Evolutionary conservation across 2,797 vertebrate species (phyloP), one percentile per base, ranked within the genome.

Genomic region (Poeciliopsis infans): DNA sequence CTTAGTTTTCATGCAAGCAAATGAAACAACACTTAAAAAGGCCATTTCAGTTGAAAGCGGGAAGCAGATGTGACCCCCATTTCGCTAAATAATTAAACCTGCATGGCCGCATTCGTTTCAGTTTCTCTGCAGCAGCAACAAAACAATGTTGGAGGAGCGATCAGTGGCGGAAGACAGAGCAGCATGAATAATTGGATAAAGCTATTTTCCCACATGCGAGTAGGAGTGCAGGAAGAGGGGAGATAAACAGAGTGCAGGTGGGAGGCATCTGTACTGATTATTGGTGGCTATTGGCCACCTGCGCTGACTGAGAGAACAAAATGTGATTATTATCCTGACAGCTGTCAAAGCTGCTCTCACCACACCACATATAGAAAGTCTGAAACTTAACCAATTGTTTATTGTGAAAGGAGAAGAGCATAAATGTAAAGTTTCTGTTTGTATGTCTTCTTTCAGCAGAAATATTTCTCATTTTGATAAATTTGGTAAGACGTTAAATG

Each of bases 161-260:
- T 83, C 36, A 75, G 68, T 31, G 28, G 79, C 77, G 28, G 77
- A 82, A 64, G 53, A 45, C 55, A 73, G 73, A 75, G 73, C 41
- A 75, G 84, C 81, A 77, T 71, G 80, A 83, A 73, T 89, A 93
- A 94, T 87, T 85, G 80, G 82, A 92, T 88, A 70, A 81, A 72
- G 84, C 78, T 83, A 86, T 90, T 90, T 93, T 92, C 90, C 88
- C 88, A 84, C 87, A 87, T 89, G 49, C 73, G 84, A 86, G 92
- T 89, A 53, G 87, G 86, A 86, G 87, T 68, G 83, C 76, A 82
- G 64, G 33, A 53, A 6, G 33, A 36, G 2, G 7, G 43, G 43
- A 20, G 25, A 61, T 36, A 76, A n/a, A 51, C 39, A 4, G 72
- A 78, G 59, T n/a, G 7, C 75, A 90, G 83, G 89, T 91, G 90